Evolutionary conservation across 2,113 vertebrate species (phyloP).

Genomic region (Xiphophorus hellerii): DNA sequence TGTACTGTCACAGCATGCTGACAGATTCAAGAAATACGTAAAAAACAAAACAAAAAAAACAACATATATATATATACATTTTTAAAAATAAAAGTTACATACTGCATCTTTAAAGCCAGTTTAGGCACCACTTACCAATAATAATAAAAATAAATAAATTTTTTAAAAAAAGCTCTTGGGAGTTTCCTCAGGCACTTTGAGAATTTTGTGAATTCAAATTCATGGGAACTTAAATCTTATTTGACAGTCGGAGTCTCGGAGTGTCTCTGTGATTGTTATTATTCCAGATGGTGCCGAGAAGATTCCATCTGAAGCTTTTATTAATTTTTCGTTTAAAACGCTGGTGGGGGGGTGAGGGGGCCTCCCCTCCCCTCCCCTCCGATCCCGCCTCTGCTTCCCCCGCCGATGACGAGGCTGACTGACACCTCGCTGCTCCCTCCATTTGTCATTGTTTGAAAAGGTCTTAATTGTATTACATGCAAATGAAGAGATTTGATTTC

Average conservation of each 20-base stretch:
- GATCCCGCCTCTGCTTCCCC: slow-evolving; percentile 86
- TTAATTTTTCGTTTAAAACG: slow-evolving; percentile 89
- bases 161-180: neutral
- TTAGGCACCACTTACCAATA: neutral
- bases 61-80: no score
- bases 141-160: neutral
- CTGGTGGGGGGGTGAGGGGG: slow-evolving; percentile 56
- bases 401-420: slow-evolving; percentile 90
- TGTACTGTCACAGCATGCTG: no score
- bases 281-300: slow-evolving; percentile 87
- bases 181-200: neutral
- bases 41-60: no score
- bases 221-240: slow-evolving; percentile 57
- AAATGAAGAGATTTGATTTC: slow-evolving; percentile 99
- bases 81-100: no score
- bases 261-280: slow-evolving; percentile 85
- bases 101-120: slow-evolving; percentile 1
- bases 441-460: slow-evolving; percentile 98
- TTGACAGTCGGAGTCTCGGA: slow-evolving; percentile 69
- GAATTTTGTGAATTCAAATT: slow-evolving; percentile 54
- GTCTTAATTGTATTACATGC: slow-evolving; percentile 99
- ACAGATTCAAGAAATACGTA: no score
- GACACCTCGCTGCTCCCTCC: slow-evolving; percentile 92
- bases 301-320: slow-evolving; percentile 91
- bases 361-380: slow-evolving; percentile 28